These are phyloP conservation scores for Batillaria attramentaria DNA, from an alignment of 1,140 invertebrate genomes.

Conservation along the genomic window DNA sequence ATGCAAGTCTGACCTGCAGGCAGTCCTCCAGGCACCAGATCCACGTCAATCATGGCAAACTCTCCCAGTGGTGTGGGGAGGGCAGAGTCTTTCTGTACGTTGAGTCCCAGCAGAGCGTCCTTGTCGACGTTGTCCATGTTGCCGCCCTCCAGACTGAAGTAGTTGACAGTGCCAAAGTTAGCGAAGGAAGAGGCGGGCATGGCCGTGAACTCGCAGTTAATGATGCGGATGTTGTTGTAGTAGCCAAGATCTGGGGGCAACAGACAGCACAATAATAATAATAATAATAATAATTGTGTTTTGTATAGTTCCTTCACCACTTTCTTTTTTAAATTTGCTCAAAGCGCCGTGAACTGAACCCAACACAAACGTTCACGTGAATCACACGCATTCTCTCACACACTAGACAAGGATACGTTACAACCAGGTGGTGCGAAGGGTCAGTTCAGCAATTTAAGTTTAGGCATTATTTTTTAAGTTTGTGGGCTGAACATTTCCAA, in stretches of 20 bases:
- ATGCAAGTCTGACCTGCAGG: slow-evolving; percentile 20
- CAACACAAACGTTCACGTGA: too few species aligned
- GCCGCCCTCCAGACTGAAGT: slow-evolving; percentile 37
- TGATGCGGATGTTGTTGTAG: slow-evolving; percentile 34
- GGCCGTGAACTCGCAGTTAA: slow-evolving; percentile 36
- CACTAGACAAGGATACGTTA: too few species aligned
- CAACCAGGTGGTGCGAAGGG: too few species aligned
- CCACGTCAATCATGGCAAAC: slow-evolving; percentile 34
- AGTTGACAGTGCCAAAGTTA: slow-evolving; percentile 33
- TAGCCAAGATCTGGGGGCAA: background rate
- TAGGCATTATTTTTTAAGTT: too few species aligned
- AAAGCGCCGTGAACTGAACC: too few species aligned
- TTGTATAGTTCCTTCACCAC: too few species aligned
- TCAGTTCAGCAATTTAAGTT: too few species aligned
- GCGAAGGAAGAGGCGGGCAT: slow-evolving; percentile 32
- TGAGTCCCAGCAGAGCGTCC: slow-evolving; percentile 33
- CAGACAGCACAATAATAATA: too few species aligned
- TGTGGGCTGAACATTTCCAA: too few species aligned
- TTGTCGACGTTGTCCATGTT: slow-evolving; percentile 32
- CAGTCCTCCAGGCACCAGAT: slow-evolving; percentile 31
- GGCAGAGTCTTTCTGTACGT: slow-evolving; percentile 34
- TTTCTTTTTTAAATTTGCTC: too few species aligned
- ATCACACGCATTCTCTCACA: too few species aligned
- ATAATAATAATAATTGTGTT: too few species aligned
- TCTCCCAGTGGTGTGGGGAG: slow-evolving; percentile 20